Base-by-base conservation (phyloP, 2,113 vertebrate genomes). In the Tinamus guttatus region DNA sequence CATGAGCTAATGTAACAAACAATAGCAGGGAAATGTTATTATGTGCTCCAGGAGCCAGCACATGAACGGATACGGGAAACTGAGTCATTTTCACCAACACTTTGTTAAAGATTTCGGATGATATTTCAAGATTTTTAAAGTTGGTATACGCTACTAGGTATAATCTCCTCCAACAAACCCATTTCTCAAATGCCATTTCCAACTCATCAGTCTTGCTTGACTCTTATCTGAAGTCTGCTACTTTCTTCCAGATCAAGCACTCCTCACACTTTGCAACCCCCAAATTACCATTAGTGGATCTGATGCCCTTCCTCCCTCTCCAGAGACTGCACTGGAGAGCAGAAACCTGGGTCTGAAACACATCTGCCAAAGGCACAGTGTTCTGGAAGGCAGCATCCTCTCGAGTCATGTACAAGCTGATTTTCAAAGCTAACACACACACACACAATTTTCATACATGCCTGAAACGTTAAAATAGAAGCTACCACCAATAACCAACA, bases 291-390 rank as follows among this genome's bases (percentile, higher is more conserved):
- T 20, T 5, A 24, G 21, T 16, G 4, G 0, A 13, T 63, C 51
- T 32, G 81, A 58, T 45, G 56, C 70, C 89, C 89, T 77, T 84
- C 56, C 51, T 64, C 60, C 84, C 51, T 79, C 69, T 68, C 69
- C 85, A 12, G 52, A 30, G 74, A 81, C 81, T 89, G 92, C 92
- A 17, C 47, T 27, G 74, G 87, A 47, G 95, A 96, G 87, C 69
- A 85, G 51, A 91, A 90, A 81, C 45, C 65, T 34, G 74, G 40
- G 69, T 49, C 38, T 32, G 41, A 77, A 89, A 38, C 0, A 2
- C 67, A 13, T 22, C 65, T 78, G 28, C 84, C 81, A 78, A 84
- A 86, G 84, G 83, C 86, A 74, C 51, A 43, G 38, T 51, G 70
- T 56, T 51, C 52, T 1, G 5, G 59, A 77, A 32, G 13, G 52